Base-by-base conservation (phyloP, 2,888 invertebrate genomes). In the Mantis religiosa region DNA sequence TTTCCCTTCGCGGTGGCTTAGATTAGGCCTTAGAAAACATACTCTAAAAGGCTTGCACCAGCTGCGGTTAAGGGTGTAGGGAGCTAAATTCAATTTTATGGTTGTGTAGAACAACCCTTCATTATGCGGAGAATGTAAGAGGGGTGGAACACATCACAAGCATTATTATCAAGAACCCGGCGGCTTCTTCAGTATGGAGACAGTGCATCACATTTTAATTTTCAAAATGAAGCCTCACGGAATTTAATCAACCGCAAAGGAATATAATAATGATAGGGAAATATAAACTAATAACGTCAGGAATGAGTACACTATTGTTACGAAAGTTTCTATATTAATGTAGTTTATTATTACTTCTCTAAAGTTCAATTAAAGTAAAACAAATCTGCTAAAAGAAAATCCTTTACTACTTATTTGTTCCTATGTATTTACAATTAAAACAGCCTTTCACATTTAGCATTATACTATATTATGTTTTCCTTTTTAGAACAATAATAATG, bases 21-120 rank as follows among this genome's bases (percentile, higher is more conserved):
- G 54, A 71, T 71, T 71, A 71, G 54, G 25, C 54, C 54, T 71
- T 71, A 71, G 54, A 71, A 71, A 71, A 71, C 54, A 71, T 71
- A 71, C 25, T 20, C 54, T 71, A 85, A 54, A 54, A 85, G 54
- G 71, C 54, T 28, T 30, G 84, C 84, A 30, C 54, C 85, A 85
- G 85, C 85, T 85, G 85, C 71, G 85, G 15, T 71, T 85, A 85
- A 71, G 85, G 85, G 85, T 47, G 20, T 28, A 85, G 47, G 71
- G 54, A 28, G 54, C n/a, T 27, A 14, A 71, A 85, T 71, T 85
- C 85, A 85, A 85, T 85, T 85, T 85, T 85, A 85, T 85, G 85
- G 54, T 85, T 71, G 47, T 54, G 85, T 85, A 85, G 85, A 85
- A 85, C 71, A 85, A 85, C 71, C 85, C 85, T 85, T 85, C 28